A percentile compares a stretch with the other conserved stretches of the same genome.
Evolutionary conservation across 2,797 vertebrate genomes (phyloP).

Genomic region (Malacoraja senta): DNA sequence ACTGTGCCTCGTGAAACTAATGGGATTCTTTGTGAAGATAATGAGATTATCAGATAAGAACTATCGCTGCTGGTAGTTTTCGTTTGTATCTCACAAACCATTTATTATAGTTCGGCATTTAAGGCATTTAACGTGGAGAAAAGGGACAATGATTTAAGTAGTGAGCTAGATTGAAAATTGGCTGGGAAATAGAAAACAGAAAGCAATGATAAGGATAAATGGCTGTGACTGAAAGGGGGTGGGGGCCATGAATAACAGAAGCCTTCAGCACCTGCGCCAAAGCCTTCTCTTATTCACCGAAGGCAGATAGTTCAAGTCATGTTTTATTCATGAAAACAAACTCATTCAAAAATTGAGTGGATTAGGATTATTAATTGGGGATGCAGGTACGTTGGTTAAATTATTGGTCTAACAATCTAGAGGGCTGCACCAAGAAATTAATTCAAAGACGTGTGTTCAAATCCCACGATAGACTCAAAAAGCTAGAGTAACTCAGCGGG

Average conservation of each 20-base stretch:
- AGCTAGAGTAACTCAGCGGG: no score
- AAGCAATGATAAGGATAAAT: constrained; percentile 14
- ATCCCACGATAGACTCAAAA: no score
- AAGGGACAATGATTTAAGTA: constrained; percentile 12
- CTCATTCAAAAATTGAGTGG: neutral
- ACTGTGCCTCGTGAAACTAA: neutral
- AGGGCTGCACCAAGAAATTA: no score
- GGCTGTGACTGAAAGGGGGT: neutral
- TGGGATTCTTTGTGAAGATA: neutral
- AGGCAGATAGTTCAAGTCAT: neutral
- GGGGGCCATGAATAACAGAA: neutral
- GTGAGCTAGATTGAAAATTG: constrained; percentile 1
- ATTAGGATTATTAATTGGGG: neutral
- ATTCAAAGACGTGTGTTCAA: no score
- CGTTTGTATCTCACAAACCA: neutral
- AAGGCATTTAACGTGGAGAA: neutral
- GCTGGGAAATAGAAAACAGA: constrained; percentile 1
- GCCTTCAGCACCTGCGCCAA: neutral
- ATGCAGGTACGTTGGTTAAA: no score
- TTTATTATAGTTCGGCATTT: neutral
- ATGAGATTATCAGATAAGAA: neutral
- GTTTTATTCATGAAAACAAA: neutral
- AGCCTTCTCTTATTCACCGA: neutral
- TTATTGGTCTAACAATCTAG: no score
- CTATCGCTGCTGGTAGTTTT: neutral